Percentiles rank a stretch among this genome's conserved stretches.
Conservation (phyloP, 1,140 invertebrate genomes). For the Chlorops oryzae region DNA sequence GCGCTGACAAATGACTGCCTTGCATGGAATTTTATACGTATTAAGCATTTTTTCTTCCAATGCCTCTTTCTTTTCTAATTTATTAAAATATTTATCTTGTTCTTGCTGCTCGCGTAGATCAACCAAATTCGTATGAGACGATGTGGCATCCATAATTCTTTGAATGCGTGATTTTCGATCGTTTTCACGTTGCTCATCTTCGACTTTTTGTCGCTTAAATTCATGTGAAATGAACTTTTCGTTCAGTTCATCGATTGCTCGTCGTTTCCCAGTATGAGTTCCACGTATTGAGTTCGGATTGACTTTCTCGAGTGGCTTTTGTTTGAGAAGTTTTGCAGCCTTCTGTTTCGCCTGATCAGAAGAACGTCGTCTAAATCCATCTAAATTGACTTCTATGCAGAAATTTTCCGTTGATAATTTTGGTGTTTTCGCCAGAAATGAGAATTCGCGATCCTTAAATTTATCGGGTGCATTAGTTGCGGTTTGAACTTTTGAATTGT, state of each 20-base stretch:
- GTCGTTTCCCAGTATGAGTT: slow-evolving; percentile 53
- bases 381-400: slow-evolving; percentile 58
- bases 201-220: slow-evolving; percentile 50
- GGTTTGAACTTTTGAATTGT: not conserved
- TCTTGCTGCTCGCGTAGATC: slow-evolving; percentile 65
- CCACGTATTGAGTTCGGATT: slow-evolving; percentile 60
- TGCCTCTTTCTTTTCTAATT: slow-evolving; percentile 80
- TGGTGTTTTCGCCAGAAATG: slow-evolving; percentile 28
- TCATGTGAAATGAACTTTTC: slow-evolving; percentile 44
- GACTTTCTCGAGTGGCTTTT: slow-evolving; percentile 60
- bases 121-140: slow-evolving; percentile 69
- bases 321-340: slow-evolving; percentile 55
- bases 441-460: slow-evolving; percentile 36
- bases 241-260: slow-evolving; percentile 51
- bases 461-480: slow-evolving; percentile 24
- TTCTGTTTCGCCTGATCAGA: slow-evolving; percentile 58
- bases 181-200: slow-evolving; percentile 46
- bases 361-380: slow-evolving; percentile 53
- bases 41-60: slow-evolving; percentile 88
- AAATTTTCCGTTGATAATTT: slow-evolving; percentile 44
- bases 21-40: slow-evolving; percentile 75
- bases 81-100: slow-evolving; percentile 81
- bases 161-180: slow-evolving; percentile 64
- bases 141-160: slow-evolving; percentile 72
- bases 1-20: slow-evolving; percentile 79